Base-by-base conservation (phyloP, 2,888 invertebrate species). In the Tholera decimalis region DNA sequence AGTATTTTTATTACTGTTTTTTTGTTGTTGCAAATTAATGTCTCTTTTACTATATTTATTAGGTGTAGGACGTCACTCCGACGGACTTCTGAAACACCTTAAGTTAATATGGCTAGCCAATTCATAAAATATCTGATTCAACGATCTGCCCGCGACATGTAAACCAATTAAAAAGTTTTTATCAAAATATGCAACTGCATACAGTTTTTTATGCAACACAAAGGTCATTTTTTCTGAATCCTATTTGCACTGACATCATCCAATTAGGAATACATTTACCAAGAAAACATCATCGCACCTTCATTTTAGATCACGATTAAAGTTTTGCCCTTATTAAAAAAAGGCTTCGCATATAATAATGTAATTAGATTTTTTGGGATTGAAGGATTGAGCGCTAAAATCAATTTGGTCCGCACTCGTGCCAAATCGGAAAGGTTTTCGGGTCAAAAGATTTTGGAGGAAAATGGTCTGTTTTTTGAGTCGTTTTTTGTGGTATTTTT, bases 321-420 rank as follows among this genome's bases (percentile, higher is more conserved):
- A 83, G 81, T 57, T 82, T 83, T 89, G 89, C 83, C 87, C 91
- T 89, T 90, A 91, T 92, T 92, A 87, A 84, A 89, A 91, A 91
- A 91, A 87, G 83, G 81, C 73, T 79, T 73, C 73, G 84, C 73
- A 80, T 85, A 87, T 85, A 81, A 79, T 83, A 88, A 88, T 63
- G 89, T 90, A 91, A 90, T 90, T 87, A 84, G 82, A 89, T 94
- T 93, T 28, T 94, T 93, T 92, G 89, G 73, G 85, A 87, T 87
- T 85, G 74, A 80, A 69, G 83, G 88, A 85, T 85, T 83, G 88
- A 82, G 80, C 81, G 83, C 86, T 90, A 91, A 92, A 92, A 92
- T 90, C 91, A 91, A 92, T 93, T 92, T 88, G 82, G 79, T 83
- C 66, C 74, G 88, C 62, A 89, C 90, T 91, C 91, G 91, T 91